Conservation (phyloP, 2,888 invertebrate species). For the Heliconius charithonia region DNA sequence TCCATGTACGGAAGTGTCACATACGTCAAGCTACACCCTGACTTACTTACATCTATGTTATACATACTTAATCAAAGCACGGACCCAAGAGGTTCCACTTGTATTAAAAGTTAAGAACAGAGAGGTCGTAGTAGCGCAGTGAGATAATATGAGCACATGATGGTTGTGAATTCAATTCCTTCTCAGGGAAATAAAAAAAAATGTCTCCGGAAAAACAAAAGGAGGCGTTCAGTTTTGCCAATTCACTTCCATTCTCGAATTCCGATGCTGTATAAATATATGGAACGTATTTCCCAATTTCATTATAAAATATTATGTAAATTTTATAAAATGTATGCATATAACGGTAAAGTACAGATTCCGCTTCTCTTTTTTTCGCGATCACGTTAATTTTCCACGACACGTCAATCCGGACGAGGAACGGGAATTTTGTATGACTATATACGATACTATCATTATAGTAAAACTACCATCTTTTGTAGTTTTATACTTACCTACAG, state of each 20-base stretch:
- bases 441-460: not conserved
- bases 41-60: constrained; percentile 9
- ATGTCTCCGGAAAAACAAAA: not conserved
- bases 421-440: constrained; percentile 17
- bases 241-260: too few species aligned
- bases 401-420: constrained; percentile 3
- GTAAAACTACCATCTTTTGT: not conserved
- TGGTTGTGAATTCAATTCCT: too few species aligned
- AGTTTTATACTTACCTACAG: not conserved
- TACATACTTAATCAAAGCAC: not conserved
- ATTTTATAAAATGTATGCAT: constrained; percentile 2
- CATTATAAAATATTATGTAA: not conserved
- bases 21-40: not conserved
- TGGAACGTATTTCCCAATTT: not conserved
- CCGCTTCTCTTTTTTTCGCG: constrained; percentile 14
- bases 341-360: constrained; percentile 10
- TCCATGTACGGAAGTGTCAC: constrained; percentile 17
- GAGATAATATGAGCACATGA: too few species aligned
- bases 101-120: too few species aligned
- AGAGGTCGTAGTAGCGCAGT: too few species aligned
- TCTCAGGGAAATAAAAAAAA: not conserved
- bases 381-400: constrained; percentile 20
- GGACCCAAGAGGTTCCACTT: not conserved
- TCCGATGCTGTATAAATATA: too few species aligned
- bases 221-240: not conserved